Evolutionary conservation across 1,140 invertebrate genomes (phyloP).

Genomic region (Bombyx mori): DNA sequence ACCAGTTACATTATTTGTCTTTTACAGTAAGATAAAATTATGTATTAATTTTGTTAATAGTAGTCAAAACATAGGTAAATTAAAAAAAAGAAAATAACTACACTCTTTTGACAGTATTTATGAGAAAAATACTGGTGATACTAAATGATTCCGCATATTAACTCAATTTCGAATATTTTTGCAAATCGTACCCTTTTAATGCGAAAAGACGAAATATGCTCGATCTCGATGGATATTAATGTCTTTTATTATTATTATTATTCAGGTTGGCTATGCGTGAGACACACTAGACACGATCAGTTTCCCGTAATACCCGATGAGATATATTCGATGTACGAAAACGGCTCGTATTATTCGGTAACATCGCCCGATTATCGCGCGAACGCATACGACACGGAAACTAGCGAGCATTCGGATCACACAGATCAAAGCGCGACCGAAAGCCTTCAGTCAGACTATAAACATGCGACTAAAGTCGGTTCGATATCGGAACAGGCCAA

Average conservation of each 20-base stretch:
- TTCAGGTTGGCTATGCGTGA: slow-evolving; percentile 86
- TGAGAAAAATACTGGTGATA: too few relatives aligned
- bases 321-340: slow-evolving; percentile 62
- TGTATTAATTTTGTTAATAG: too few relatives aligned
- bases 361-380: slow-evolving; percentile 47
- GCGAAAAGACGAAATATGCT: neutral
- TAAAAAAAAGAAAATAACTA: too few relatives aligned
- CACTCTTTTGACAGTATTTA: too few relatives aligned
- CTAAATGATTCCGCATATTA: too few relatives aligned
- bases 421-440: slow-evolving; percentile 62
- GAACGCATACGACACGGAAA: slow-evolving; percentile 47
- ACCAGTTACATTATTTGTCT: too few relatives aligned
- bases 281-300: slow-evolving; percentile 84
- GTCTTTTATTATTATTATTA: neutral
- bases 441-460: slow-evolving; percentile 52
- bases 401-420: slow-evolving; percentile 64
- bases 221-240: neutral
- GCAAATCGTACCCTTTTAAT: too few relatives aligned
- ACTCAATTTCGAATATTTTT: too few relatives aligned
- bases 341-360: slow-evolving; percentile 26
- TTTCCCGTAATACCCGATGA: slow-evolving; percentile 87
- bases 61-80: too few relatives aligned
- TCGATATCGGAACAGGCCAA: slow-evolving; percentile 30
- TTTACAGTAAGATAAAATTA: too few relatives aligned
- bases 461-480: slow-evolving; percentile 28